Conservation (phyloP, 2,113 vertebrate species). For the Ifrita kowaldi region DNA sequence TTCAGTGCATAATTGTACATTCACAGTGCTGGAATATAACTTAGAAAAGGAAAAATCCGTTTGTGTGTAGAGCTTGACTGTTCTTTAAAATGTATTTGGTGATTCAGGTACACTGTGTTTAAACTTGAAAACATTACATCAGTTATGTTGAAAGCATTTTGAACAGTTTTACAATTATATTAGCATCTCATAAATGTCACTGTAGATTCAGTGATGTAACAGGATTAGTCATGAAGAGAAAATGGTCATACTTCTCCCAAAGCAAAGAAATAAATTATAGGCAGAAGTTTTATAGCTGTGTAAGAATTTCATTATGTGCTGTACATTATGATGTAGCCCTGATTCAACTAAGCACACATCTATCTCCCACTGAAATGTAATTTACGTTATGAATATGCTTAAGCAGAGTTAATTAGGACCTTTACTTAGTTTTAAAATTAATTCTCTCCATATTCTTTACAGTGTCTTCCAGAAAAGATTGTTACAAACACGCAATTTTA, state of each 20-base stretch:
- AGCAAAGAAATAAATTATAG: constrained; percentile 2
- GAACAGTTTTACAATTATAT: background rate
- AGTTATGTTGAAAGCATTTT: background rate
- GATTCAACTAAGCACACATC: background rate
- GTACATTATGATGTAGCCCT: background rate
- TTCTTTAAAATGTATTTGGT: background rate
- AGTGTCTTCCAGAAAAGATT: background rate
- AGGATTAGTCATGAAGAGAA: background rate
- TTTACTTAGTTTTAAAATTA: background rate
- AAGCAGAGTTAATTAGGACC: background rate
- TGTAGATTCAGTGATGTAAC: background rate
- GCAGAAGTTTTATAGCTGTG: background rate
- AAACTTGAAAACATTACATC: background rate
- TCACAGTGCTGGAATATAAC: background rate
- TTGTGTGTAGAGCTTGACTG: background rate
- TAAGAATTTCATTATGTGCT: background rate
- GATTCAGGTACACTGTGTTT: background rate
- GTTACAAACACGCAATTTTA: background rate
- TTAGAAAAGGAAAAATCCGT: background rate
- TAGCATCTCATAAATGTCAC: background rate
- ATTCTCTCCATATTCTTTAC: background rate
- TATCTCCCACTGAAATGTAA: background rate
- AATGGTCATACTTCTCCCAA: background rate
- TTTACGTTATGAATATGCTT: background rate
- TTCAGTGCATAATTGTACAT: background rate